Percentiles rank a stretch among this genome's conserved stretches.
Conservation (phyloP, 2,888 invertebrate genomes). For the Deroplatys truncata region DNA sequence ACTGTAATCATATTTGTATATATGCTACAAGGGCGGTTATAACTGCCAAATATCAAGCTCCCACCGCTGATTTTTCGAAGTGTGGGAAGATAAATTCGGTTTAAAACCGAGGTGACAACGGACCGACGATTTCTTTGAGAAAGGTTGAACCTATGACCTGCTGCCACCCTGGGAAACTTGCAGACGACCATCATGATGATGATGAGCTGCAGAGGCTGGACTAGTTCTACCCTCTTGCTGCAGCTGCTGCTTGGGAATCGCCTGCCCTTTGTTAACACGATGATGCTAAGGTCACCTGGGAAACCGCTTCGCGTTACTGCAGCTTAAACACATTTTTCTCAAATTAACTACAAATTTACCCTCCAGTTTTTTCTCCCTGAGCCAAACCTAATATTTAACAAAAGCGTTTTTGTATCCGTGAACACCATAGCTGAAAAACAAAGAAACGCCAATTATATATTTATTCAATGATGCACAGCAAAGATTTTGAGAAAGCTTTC, state of each 20-base stretch:
- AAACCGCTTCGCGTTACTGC: neutral
- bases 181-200: neutral
- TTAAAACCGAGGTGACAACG: neutral
- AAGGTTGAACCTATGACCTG: neutral
- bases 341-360: no score
- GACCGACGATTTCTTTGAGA: neutral
- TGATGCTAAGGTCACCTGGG: neutral
- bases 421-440: no score
- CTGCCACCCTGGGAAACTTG: neutral
- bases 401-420: no score
- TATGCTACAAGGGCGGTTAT: no score
- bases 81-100: neutral
- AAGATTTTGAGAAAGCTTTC: no score
- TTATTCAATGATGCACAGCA: no score
- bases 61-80: neutral
- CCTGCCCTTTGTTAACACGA: neutral
- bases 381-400: no score
- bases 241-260: neutral
- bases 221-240: neutral
- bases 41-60: no score
- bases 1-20: no score
- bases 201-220: neutral
- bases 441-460: no score
- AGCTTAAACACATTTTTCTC: no score
- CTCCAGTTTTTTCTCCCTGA: no score